Percentiles rank a stretch among this genome's conserved stretches.
Evolutionary conservation across 2,797 vertebrate genomes (phyloP).

Genomic region (Acipenser ruthenus): DNA sequence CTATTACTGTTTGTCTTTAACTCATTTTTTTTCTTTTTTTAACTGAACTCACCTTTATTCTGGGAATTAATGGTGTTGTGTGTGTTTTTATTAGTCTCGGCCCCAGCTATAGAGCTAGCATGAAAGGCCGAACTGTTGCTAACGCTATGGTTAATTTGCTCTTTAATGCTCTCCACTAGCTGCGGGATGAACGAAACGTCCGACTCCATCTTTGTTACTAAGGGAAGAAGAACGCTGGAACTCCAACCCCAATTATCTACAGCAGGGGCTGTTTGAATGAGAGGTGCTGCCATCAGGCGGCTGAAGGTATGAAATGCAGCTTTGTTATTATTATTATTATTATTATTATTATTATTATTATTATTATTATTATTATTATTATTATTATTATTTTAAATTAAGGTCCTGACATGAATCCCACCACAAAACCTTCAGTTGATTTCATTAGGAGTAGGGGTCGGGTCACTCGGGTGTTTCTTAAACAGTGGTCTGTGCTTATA

Average conservation of each 20-base stretch:
- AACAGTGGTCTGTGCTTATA: no score
- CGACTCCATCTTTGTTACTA: constrained; percentile 45
- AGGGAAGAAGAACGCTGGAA: neutral
- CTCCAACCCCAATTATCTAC: no score
- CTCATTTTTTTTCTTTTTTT: constrained; percentile 23
- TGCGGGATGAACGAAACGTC: constrained; percentile 44
- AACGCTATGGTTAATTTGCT: constrained; percentile 36
- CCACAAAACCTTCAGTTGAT: no score
- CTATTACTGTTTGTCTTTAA: constrained; percentile 13
- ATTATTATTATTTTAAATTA: no score
- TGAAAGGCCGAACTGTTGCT: constrained; percentile 39
- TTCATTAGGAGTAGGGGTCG: no score
- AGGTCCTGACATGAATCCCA: no score
- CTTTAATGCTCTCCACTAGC: constrained; percentile 48
- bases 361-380: no score
- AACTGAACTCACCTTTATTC: constrained; percentile 68
- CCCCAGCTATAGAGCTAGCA: constrained; percentile 49
- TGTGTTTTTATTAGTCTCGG: constrained; percentile 69
- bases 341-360: no score
- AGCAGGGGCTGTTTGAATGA: neutral
- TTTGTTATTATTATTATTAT: no score
- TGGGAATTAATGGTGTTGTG: constrained; percentile 56
- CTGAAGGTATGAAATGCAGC: no score
- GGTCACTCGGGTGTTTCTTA: no score
- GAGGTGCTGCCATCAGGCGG: neutral